These are phyloP conservation scores for Peribatodes rhomboidaria DNA, from an alignment of 2,888 invertebrate genomes.

Conservation along the genomic window DNA sequence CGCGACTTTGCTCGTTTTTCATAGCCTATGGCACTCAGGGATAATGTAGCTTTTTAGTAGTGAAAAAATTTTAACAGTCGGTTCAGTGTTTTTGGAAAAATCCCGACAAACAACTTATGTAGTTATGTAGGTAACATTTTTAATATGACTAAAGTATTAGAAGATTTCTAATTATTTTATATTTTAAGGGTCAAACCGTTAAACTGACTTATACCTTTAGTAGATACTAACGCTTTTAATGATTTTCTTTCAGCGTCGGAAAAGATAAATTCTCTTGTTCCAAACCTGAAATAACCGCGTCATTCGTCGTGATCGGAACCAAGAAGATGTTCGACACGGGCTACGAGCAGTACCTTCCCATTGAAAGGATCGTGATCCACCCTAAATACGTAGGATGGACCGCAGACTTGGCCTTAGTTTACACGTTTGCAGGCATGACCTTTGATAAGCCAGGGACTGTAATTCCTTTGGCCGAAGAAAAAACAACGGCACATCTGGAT, in stretches of 20 bases:
- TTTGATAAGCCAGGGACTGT: slow-evolving; percentile 65
- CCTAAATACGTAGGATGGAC: slow-evolving; percentile 64
- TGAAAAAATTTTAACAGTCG: no score
- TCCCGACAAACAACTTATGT: no score
- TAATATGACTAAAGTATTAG: no score
- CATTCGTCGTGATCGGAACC: slow-evolving; percentile 71
- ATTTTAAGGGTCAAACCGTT: no score
- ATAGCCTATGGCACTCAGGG: no score
- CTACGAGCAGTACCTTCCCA: slow-evolving; percentile 73
- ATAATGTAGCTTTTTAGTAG: no score
- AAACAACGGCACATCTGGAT: slow-evolving; percentile 54
- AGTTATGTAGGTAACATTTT: no score
- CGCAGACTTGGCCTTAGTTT: slow-evolving; percentile 66
- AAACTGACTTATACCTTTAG: no score
- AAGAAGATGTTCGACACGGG: slow-evolving; percentile 68
- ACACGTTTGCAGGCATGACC: slow-evolving; percentile 69
- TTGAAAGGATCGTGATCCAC: slow-evolving; percentile 66
- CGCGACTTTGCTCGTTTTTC: no score
- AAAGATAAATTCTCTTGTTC: slow-evolving; percentile 19
- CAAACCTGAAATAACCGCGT: slow-evolving; percentile 63
- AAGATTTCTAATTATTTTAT: no score
- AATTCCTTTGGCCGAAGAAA: slow-evolving; percentile 60
- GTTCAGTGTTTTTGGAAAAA: no score
- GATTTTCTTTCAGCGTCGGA: slow-evolving; percentile 15
- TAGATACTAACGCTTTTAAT: no score